Evolutionary conservation across 1,140 invertebrate species (phyloP).

Genomic region (Hetaerina americana): DNA sequence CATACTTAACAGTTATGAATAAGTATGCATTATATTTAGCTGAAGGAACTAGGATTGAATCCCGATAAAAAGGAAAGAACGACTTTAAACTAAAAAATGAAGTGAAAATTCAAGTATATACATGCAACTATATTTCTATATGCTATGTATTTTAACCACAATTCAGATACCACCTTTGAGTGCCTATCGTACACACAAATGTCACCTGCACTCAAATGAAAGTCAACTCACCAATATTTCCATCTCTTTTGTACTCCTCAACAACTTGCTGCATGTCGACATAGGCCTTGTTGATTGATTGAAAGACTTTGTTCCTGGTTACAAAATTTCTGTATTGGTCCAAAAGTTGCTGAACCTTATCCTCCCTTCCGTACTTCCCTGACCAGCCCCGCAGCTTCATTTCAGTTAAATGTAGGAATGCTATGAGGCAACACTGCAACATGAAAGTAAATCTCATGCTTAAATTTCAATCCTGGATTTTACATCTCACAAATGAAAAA

Average conservation of each 20-base stretch:
- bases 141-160: too few relatives aligned
- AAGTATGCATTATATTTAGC: too few relatives aligned
- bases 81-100: too few relatives aligned
- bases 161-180: too few relatives aligned
- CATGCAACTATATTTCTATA: too few relatives aligned
- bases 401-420: constrained; percentile 79
- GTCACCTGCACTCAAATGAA: too few relatives aligned
- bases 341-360: constrained; percentile 68
- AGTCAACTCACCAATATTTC: constrained; percentile 49
- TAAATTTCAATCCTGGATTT: background rate
- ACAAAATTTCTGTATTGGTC: constrained; percentile 87
- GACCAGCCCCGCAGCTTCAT: constrained; percentile 79
- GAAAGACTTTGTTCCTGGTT: constrained; percentile 79
- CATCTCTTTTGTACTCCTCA: constrained; percentile 79
- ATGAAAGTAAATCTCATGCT: constrained; percentile 4
- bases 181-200: too few relatives aligned
- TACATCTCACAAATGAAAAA: background rate
- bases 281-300: constrained; percentile 86
- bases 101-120: too few relatives aligned
- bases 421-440: constrained; percentile 68
- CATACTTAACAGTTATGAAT: too few relatives aligned
- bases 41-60: too few relatives aligned
- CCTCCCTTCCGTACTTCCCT: constrained; percentile 71
- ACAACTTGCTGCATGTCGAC: constrained; percentile 82
- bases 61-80: too few relatives aligned